phyloP scores from a whole-genome alignment of 1,140 invertebrate genomes.

The Psix sp. region DNA sequence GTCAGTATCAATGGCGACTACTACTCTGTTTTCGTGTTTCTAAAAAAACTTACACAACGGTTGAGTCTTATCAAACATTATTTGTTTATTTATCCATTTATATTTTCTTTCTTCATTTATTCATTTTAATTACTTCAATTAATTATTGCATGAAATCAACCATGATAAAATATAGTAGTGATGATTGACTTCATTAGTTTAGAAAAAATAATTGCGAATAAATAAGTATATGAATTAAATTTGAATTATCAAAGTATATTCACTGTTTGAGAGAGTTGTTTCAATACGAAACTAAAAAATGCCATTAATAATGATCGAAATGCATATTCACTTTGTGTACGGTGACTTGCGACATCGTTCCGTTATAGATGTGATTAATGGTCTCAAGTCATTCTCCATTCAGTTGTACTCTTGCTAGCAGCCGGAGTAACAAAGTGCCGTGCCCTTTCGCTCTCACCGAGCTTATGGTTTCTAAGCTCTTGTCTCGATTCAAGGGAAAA shows the following conservation, averaged over 20 bases:
- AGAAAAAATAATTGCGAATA: too few species aligned
- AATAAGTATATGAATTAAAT: too few species aligned
- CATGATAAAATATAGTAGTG: too few species aligned
- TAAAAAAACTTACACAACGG: slow-evolving; percentile 50
- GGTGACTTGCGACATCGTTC: slow-evolving; percentile 72
- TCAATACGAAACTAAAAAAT: slow-evolving; percentile 15
- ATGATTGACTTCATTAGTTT: too few species aligned
- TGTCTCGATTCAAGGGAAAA: slow-evolving; percentile 50
- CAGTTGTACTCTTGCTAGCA: slow-evolving; percentile 67
- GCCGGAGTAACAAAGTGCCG: slow-evolving; percentile 71
- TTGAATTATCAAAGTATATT: too few species aligned
- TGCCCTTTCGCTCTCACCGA: slow-evolving; percentile 62
- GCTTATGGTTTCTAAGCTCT: slow-evolving; percentile 63
- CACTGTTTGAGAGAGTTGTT: neutral
- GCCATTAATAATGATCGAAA: slow-evolving; percentile 62
- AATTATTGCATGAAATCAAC: too few species aligned
- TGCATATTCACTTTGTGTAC: slow-evolving; percentile 68
- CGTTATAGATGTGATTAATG: slow-evolving; percentile 75
- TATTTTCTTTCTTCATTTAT: slow-evolving; percentile 23
- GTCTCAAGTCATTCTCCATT: slow-evolving; percentile 70
- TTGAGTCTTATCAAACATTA: slow-evolving; percentile 42
- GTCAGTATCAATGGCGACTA: slow-evolving; percentile 76
- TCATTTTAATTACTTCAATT: slow-evolving; percentile 13
- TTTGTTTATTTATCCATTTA: slow-evolving; percentile 21
- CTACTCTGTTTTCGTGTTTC: slow-evolving; percentile 65